Base-by-base conservation (phyloP, 2,888 invertebrate species). In the Eupithecia pulchellata region DNA sequence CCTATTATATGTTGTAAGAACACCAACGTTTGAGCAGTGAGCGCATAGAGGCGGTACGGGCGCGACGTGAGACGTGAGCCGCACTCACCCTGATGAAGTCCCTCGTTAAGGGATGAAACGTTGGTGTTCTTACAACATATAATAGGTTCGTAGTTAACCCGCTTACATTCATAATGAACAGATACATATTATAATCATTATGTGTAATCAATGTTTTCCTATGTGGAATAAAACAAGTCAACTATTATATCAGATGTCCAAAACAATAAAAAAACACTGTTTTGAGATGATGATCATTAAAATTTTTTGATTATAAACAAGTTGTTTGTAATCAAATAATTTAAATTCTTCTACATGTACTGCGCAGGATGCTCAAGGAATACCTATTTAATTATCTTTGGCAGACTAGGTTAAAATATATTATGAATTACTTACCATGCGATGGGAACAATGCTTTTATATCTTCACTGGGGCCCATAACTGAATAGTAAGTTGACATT, bases 361-460 rank as follows among this genome's bases (percentile, higher is more conserved):
- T 25, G 25, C 25, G 20, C 20, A 47, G 20, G 47, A 20, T 47
- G 9, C 20, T 20, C 25, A 25, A 52, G 13, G 25, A 52, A 52
- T 25, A n/a, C n/a, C n/a, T n/a, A 25, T 47, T 47, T 20, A 9
- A 47, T 42, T 20, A 5, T 11, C 20, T 47, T 47, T 20, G 20
- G 20, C 20, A 20, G 11, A 20, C 20, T 11, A 11, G 20, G 47
- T 1, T 11, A 47, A 20, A 29, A 57, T 27, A 13, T 57, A 42
- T 25, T 17, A 52, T 25, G 25, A 57, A 57, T 60, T 60, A 14
- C 69, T 69, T 80, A 93, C 93, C 91, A 74, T 86, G 81, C 71
- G 91, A 80, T 66, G 90, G 85, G 81, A 91, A 93, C 42, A 93
- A 78, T n/a, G 88, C 90, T 75, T 87, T 90, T n/a, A 86, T 82